phyloP scores from a whole-genome alignment of 2,888 invertebrate species.

The Troides oblongomaculatus region DNA sequence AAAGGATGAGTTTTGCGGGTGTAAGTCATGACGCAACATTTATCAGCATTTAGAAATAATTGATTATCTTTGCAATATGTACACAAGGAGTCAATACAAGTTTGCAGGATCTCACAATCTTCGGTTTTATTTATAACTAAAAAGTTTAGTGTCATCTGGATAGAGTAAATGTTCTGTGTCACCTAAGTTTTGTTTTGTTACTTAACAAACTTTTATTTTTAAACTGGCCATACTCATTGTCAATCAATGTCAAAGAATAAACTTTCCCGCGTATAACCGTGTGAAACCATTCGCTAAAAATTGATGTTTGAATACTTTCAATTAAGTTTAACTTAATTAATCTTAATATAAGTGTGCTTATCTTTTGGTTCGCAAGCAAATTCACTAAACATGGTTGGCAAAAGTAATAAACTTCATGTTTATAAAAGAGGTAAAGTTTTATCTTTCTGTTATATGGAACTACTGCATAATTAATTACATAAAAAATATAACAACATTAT shows the following conservation, averaged over 20 bases:
- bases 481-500: not conserved
- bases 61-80: too few species aligned
- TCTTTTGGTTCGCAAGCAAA: not conserved
- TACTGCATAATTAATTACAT: not conserved
- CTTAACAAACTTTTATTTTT: too few species aligned
- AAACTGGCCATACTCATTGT: too few species aligned
- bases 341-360: not conserved
- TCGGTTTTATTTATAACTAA: too few species aligned
- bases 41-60: too few species aligned
- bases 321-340: not conserved
- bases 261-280: not conserved
- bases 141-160: too few species aligned
- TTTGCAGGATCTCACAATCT: too few species aligned
- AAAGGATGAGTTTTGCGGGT: too few species aligned
- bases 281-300: not conserved
- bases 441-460: not conserved
- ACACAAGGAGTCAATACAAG: too few species aligned
- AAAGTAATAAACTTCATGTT: constrained; percentile 71
- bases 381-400: constrained; percentile 60
- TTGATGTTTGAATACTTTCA: not conserved
- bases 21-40: too few species aligned
- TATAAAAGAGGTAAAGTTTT: constrained; percentile 69
- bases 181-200: too few species aligned
- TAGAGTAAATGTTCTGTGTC: too few species aligned
- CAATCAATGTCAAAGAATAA: not conserved